Conservation (phyloP, 2,113 vertebrate genomes). For the Aphyosemion australe region DNA sequence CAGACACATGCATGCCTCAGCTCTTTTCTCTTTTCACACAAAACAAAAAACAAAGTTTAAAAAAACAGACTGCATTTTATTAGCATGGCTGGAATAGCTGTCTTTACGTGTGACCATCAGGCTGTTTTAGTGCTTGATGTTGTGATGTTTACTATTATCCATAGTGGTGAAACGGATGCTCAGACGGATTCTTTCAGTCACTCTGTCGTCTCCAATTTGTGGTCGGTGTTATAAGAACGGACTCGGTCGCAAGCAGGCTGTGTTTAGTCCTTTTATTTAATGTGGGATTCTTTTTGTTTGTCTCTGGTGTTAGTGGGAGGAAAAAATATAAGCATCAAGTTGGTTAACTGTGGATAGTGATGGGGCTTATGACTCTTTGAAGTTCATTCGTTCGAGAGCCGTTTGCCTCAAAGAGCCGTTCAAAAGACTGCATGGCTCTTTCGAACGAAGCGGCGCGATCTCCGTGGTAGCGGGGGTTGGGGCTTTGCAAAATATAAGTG, state of each 20-base stretch:
- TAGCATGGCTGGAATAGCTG: constrained; percentile 29
- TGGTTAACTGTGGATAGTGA: too few species aligned
- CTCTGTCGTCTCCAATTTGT: not conserved
- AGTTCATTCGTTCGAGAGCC: too few species aligned
- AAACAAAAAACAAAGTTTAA: not conserved
- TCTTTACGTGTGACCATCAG: constrained; percentile 11
- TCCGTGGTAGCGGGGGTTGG: too few species aligned
- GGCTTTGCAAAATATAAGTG: too few species aligned
- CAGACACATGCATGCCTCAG: constrained; percentile 9
- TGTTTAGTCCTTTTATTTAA: not conserved
- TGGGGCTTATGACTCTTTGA: too few species aligned
- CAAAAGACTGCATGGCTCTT: too few species aligned
- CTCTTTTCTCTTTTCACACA: constrained; percentile 23
- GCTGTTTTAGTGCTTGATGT: constrained; percentile 24
- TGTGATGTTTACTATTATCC: constrained; percentile 14
- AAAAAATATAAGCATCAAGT: not conserved
- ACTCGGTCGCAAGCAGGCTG: not conserved
- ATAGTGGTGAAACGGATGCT: constrained; percentile 22
- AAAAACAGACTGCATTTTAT: constrained; percentile 9
- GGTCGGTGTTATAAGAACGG: constrained; percentile 8
- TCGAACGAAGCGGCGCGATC: too few species aligned
- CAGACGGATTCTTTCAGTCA: not conserved
- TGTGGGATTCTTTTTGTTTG: not conserved
- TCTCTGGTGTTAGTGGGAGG: not conserved
- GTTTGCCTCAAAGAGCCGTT: too few species aligned